Conservation (phyloP, 2,113 vertebrate species). For the Salvelinus alpinus region DNA sequence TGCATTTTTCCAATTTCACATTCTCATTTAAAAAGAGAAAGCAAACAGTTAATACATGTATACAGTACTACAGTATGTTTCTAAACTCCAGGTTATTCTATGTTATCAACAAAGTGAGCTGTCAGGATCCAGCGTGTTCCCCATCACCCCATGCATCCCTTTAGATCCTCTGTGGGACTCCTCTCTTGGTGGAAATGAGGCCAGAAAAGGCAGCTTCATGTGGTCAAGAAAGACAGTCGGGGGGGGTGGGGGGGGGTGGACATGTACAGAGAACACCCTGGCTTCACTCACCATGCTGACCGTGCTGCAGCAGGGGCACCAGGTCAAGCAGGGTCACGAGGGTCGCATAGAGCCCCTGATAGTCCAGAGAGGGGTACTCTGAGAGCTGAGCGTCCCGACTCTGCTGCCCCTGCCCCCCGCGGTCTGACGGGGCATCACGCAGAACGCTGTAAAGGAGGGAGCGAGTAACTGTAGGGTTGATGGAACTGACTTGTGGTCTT, state of each 20-base stretch:
- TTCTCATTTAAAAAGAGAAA: background rate
- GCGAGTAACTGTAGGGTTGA: conserved; percentile 99
- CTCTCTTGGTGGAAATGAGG: conserved; percentile 66
- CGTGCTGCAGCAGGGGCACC: conserved; percentile 99
- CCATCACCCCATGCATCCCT: conserved; percentile 8
- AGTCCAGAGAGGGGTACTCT: conserved; percentile 99
- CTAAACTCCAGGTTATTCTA: no score
- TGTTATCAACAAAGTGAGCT: no score
- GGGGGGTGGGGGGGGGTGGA: conserved; percentile 27
- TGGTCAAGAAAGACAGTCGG: conserved; percentile 56
- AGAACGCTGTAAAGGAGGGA: conserved; percentile 99
- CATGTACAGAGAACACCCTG: conserved; percentile 61
- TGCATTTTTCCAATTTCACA: background rate
- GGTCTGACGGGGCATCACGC: conserved; percentile 99
- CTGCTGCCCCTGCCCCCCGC: conserved; percentile 90
- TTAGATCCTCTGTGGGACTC: conserved; percentile 44
- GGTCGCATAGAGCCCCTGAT: conserved; percentile 99
- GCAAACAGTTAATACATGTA: no score
- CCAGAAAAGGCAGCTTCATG: conserved; percentile 61
- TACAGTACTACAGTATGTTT: no score
- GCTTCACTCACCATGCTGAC: conserved; percentile 96
- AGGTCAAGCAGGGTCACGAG: conserved; percentile 99
- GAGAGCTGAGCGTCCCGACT: conserved; percentile 99
- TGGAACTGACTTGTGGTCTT: conserved; percentile 99
- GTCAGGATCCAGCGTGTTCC: no score